Base-by-base conservation (phyloP, 1,140 invertebrate genomes). In the Conopomorpha cramerella region DNA sequence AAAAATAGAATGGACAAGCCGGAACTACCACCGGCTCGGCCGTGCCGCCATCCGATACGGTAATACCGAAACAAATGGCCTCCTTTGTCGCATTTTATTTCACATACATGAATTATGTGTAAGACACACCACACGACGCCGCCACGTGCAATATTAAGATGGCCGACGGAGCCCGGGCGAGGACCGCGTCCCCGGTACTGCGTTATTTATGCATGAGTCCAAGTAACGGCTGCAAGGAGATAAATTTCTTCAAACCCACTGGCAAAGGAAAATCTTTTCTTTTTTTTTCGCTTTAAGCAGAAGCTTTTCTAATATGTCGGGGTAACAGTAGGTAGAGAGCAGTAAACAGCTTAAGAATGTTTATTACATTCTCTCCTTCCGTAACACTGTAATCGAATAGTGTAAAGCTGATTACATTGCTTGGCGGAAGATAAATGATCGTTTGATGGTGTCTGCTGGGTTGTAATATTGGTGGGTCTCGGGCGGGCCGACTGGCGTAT, bases 41-140 rank as follows among this genome's bases (percentile, higher is more conserved):
- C 42, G 39, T 53, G 49, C 43, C 46, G 52, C 48, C 49, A 53
- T 41, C 55, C 51, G 64, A 68, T 59, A 66, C 45, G 54, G 54
- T 72, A 72, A 72, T 72, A 67, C 67, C 58, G 43, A 68, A 68
- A 68, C 64, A 68, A 68, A 72, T 72, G 53, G 62, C 55, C 51
- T 55, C 48, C 54, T 58, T 59, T 55, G 60, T 61, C 62, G 48
- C 45, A 47, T 56, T 61, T 62, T 60, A 61, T 61, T 63, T 57
- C 49, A 53, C 44, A 51, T 56, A 55, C 53, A 49, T 58, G 49
- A 60, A 50, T 65, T 61, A 65, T 65, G 52, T 56, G 45, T 34
- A 40, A 36, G 47, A 55, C 47, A 47, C 49, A 46, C 25, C 29
- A 38, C 47, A n/a, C n/a, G n/a, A n/a, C n/a, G n/a, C n/a, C n/a